Percentiles rank a stretch among this genome's conserved stretches.
Conservation (phyloP, 2,113 vertebrate species). For the Eleginops maclovinus region DNA sequence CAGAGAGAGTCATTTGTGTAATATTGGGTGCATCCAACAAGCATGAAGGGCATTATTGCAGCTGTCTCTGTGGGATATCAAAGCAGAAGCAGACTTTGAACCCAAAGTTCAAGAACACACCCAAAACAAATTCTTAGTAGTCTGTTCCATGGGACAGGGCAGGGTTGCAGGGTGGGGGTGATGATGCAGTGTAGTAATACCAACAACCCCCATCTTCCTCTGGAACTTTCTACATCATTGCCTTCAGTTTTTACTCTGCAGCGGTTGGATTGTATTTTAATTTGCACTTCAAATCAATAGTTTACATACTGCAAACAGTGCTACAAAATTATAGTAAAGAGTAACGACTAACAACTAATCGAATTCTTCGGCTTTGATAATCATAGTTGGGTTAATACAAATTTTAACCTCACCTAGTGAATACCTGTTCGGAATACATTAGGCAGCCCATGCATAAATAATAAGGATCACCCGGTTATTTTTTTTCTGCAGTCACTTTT, state of each 20-base stretch:
- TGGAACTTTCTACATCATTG: background rate
- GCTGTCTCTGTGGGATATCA: constrained; percentile 34
- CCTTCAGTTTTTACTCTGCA: background rate
- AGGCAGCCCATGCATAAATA: background rate
- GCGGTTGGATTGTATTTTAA: background rate
- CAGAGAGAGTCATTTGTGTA: background rate
- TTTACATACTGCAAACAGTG: background rate
- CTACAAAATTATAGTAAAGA: background rate
- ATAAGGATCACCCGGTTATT: background rate
- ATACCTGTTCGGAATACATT: constrained; percentile 10
- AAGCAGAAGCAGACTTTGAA: constrained; percentile 38
- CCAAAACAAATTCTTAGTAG: constrained; percentile 21
- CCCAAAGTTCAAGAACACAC: constrained; percentile 27
- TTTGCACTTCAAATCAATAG: constrained; percentile 3
- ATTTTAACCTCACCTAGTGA: constrained; percentile 15
- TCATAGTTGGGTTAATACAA: constrained; percentile 17
- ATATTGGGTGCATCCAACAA: constrained; percentile 4
- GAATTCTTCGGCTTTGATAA: constrained; percentile 5
- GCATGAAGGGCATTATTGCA: constrained; percentile 6
- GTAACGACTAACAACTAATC: constrained; percentile 1
- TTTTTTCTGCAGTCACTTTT: background rate
- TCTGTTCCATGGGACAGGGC: constrained; percentile 14
- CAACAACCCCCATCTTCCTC: background rate
- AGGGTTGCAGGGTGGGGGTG: constrained; percentile 27
- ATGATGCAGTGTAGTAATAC: background rate